Base-by-base conservation (phyloP, 2,113 vertebrate genomes). In the Telmatochromis sp. region DNA sequence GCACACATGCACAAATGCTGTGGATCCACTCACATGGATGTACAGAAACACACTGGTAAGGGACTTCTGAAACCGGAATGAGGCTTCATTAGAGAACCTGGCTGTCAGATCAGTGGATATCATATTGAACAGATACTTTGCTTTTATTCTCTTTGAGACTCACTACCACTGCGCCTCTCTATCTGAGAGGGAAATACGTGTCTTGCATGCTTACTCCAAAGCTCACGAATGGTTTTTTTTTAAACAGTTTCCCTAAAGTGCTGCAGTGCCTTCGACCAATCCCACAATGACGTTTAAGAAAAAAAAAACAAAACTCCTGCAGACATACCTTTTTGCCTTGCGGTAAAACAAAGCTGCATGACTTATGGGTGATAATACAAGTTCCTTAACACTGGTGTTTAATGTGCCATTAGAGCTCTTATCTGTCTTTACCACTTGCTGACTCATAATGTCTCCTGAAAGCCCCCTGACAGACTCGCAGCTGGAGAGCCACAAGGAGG, bases 51-150 rank as follows among this genome's bases (percentile, higher is more conserved):
- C 73, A 31, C 51, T 81, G 68, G 7, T 82, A 26, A 58, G 47
- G 42, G 65, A 53, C 80, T 87, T 85, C 63, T 78, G 60, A 85
- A 91, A 83, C 68, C 79, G 14, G 37, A 88, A 55, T 11, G 3
- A 88, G 55, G 65, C 82, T 87, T 49, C 60, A 73, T 33, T 54
- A 88, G 79, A 70, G 83, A 81, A 58, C 86, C 65, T 80, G 84
- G 89, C 88, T 90, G 89, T 91, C 89, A 88, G 84, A 89, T 90
- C 84, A 84, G 55, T 83, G 90, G 89, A 89, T 89, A 80, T 90
- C 35, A 15, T 86, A 83, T 47, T 85, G 87, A 91, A 82, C 49
- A 75, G 81, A 70, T 58, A 37, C 89, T 90, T 85, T 91, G 57
- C 91, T 91, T 88, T 81, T 70, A 70, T 88, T 87, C 83, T 84